Percentiles rank a stretch among this genome's conserved stretches.
phyloP scores from a whole-genome alignment of 2,888 invertebrate species.

The Drosophila lacicola region DNA sequence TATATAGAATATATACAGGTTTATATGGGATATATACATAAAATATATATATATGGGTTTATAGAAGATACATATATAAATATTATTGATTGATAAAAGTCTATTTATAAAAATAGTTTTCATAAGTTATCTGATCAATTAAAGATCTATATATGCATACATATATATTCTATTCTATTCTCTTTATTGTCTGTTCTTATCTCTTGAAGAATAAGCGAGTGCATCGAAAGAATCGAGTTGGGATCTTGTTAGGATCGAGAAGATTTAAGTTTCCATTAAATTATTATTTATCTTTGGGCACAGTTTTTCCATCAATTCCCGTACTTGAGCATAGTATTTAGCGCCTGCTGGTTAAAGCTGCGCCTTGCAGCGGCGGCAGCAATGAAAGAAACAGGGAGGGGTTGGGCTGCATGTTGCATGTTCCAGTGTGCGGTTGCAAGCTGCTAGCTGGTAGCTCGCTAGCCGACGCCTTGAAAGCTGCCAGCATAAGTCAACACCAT shows the following conservation, averaged over 20 bases:
- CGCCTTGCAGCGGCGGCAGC: slow-evolving; percentile 51
- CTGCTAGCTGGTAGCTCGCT: slow-evolving; percentile 38
- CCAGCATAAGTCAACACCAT: slow-evolving; percentile 76
- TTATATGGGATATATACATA: no score
- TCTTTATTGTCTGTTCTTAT: no score
- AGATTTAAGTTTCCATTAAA: background rate
- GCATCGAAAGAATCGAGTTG: background rate
- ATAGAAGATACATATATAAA: no score
- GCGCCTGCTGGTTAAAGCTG: slow-evolving; percentile 12
- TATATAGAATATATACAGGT: background rate
- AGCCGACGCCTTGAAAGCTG: slow-evolving; percentile 60
- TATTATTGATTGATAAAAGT: no score
- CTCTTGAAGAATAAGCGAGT: no score
- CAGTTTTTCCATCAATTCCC: slow-evolving; percentile 7
- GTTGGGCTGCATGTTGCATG: slow-evolving; percentile 55
- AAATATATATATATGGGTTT: background rate
- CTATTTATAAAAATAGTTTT: no score
- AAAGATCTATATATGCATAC: no score
- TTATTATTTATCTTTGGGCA: slow-evolving; percentile 21
- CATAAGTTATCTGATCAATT: no score
- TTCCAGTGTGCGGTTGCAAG: slow-evolving; percentile 52
- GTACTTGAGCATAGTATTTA: slow-evolving; percentile 36
- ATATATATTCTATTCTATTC: no score
- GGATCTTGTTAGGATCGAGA: background rate
- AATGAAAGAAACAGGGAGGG: slow-evolving; percentile 25